Percentiles rank a stretch among this genome's conserved stretches.
Conservation (phyloP, 2,797 vertebrate genomes). For the Tolypeutes matacus region DNA sequence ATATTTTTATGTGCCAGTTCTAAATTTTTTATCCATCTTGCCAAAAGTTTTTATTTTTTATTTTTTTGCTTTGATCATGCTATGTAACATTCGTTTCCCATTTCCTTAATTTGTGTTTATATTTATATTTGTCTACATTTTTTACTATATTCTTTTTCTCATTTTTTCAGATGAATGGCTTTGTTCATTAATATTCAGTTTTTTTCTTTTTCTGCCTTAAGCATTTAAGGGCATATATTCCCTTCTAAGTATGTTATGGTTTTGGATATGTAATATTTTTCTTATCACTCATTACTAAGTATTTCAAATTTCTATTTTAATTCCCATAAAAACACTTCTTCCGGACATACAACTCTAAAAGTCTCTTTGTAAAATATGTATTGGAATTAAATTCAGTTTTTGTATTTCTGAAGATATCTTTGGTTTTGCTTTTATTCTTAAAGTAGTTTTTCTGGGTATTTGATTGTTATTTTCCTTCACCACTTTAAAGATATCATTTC, state of each 20-base stretch:
- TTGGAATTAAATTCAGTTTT: too few relatives aligned
- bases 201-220: background rate
- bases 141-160: background rate
- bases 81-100: too few relatives aligned
- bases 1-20: background rate
- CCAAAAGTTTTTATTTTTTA: background rate
- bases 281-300: background rate
- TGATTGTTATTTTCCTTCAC: too few relatives aligned
- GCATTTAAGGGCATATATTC: background rate
- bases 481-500: too few relatives aligned
- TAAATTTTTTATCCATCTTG: background rate
- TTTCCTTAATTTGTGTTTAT: background rate
- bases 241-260: background rate
- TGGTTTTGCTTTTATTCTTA: too few relatives aligned
- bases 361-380: background rate
- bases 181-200: background rate
- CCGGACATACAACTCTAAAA: background rate
- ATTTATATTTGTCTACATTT: background rate
- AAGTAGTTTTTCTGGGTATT: too few relatives aligned
- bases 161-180: background rate
- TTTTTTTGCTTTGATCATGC: background rate
- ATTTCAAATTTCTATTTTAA: background rate
- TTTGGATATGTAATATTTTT: background rate
- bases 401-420: too few relatives aligned
- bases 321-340: background rate